Base-by-base conservation (phyloP, 2,888 invertebrate species). In the Emmelina monodactyla region DNA sequence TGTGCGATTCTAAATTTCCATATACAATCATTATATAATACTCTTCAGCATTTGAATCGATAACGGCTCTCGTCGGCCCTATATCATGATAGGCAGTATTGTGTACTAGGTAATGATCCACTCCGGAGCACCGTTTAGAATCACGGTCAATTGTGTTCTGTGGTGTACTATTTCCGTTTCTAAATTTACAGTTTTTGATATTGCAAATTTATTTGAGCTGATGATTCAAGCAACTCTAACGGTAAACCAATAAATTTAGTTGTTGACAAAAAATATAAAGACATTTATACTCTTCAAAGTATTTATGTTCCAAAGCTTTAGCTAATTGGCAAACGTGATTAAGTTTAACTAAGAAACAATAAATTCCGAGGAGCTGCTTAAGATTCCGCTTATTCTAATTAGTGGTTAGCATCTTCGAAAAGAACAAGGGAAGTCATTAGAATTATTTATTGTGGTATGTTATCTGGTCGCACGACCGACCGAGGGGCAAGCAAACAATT, bases 351-450 rank as follows among this genome's bases (percentile, higher is more conserved):
- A n/a, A n/a, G n/a, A n/a, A n/a, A n/a, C n/a, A n/a, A n/a, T n/a
- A n/a, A n/a, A n/a, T n/a, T n/a, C n/a, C n/a, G n/a, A n/a, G n/a
- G n/a, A n/a, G n/a, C n/a, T 10, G 25, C 25, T 25, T n/a, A 25
- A 9, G 25, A 25, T 25, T 9, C 6, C n/a, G 9, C n/a, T 11
- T 25, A 25, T 25, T 49, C 52, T 60, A 60, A 61, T 61, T 61
- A 55, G 57, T 52, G 53, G 51, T 53, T 57, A 55, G 54, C 55
- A 53, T 53, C 51, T 53, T 53, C 42, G 45, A 49, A 52, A 55
- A 49, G 55, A 55, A 64, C 58, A 61, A 64, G 65, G 62, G 59
- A 61, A 66, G 70, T 71, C 72, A 75, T 75, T 73, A 73, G 67
- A 50, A 58, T 69, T 64, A 71, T 71, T 69, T 71, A 70, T 71